Evolutionary conservation across 2,888 invertebrate species (phyloP).

Genomic region (Agrotis clavis): DNA sequence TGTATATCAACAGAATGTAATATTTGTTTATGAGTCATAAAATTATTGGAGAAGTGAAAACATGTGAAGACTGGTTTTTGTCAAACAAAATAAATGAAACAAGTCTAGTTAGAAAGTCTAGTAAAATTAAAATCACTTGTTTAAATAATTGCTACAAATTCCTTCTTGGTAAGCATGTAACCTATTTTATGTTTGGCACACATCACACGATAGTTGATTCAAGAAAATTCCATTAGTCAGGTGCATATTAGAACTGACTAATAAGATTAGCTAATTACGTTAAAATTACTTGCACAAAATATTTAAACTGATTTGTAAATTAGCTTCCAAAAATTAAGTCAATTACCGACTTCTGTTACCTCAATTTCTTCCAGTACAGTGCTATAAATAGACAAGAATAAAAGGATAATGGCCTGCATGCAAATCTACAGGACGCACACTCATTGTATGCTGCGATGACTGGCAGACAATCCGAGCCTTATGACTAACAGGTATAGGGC

Average conservation of each 20-base stretch:
- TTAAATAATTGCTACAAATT: too few species aligned
- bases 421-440: slow-evolving; percentile 60
- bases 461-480: slow-evolving; percentile 44
- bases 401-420: slow-evolving; percentile 44
- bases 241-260: not conserved
- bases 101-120: too few species aligned
- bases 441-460: slow-evolving; percentile 35
- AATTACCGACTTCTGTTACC: slow-evolving; percentile 20
- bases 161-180: too few species aligned
- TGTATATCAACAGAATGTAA: too few species aligned
- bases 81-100: too few species aligned
- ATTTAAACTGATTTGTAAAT: not conserved
- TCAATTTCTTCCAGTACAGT: slow-evolving; percentile 21
- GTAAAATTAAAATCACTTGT: too few species aligned
- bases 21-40: too few species aligned
- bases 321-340: not conserved
- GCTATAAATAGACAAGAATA: slow-evolving; percentile 53
- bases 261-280: not conserved
- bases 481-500: slow-evolving; percentile 36
- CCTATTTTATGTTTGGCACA: too few species aligned
- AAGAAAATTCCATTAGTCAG: too few species aligned
- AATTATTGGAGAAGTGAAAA: too few species aligned
- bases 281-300: not conserved
- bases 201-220: too few species aligned
- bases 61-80: too few species aligned